Evolutionary conservation across 2,797 vertebrate genomes (phyloP), one percentile per base, ranked within the genome.

Genomic region (Eurystomus glaucurus): DNA sequence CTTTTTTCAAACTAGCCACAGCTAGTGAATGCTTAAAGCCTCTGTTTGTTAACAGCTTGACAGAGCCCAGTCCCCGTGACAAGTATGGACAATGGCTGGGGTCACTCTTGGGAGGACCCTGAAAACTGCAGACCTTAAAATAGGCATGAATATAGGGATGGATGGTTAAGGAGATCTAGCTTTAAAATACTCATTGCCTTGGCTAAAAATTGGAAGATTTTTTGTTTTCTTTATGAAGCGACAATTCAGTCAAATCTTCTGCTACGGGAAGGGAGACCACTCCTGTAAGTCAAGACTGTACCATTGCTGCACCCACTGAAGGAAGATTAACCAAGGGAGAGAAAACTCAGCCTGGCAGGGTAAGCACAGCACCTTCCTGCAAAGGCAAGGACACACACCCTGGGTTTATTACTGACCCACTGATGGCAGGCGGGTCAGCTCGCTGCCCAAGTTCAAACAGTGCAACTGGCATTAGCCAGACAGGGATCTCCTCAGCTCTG

Each of bases 331-430:
- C 98, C 5, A 97, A 97, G 93, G 98, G 93, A 55, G 99, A 99
- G 94, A 97, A 97, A 58, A 97, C 97, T 48, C 98, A 88, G 20
- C 98, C 96, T 0, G 99, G 99, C 97, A 98, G 99, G 97, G 99
- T 99, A 98, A 98, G 84, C 70, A 60, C 46, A 55, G 41, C 52
- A 39, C 45, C 41, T 58, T 72, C 57, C 29, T 33, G 14, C 4
- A 25, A 33, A 19, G 45, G 5, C 48, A 60, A 33, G 57, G 66
- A 51, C 50, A 62, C 14, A 1, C 17, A 18, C 43, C 9, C 0
- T 6, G 43, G 61, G 28, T 31, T 66, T 57, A 14, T 23, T 33
- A 41, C 31, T 54, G 60, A 68, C 43, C 48, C 10, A 8, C 19
- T 77, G 14, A 0, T 1, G 20, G 62, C 45, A 85, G 74, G 51